Conservation (phyloP, 1,140 invertebrate genomes). For the Drosophila ambigua region DNA sequence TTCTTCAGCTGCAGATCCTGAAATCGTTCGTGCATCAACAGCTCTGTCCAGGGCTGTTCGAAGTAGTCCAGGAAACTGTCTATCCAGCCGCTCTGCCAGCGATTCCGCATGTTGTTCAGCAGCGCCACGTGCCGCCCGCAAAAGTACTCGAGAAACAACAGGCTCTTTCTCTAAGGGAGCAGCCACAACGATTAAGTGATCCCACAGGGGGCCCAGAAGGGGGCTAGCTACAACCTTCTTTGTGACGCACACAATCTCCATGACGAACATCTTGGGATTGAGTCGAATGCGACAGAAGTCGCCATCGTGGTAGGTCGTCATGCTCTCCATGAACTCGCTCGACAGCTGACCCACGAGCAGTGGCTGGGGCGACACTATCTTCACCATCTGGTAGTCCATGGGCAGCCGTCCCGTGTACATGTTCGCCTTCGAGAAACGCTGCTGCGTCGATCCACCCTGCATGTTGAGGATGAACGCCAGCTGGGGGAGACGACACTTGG, state of each 20-base stretch:
- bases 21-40: slow-evolving; percentile 64
- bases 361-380: slow-evolving; percentile 49
- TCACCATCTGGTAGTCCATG: slow-evolving; percentile 37
- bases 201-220: background rate
- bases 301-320: slow-evolving; percentile 43
- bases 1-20: slow-evolving; percentile 52
- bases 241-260: slow-evolving; percentile 55
- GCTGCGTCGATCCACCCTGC: slow-evolving; percentile 9
- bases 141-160: slow-evolving; percentile 57
- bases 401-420: slow-evolving; percentile 45
- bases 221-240: slow-evolving; percentile 19
- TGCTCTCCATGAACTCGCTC: slow-evolving; percentile 20
- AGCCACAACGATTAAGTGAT: background rate
- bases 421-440: slow-evolving; percentile 24
- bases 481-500: background rate
- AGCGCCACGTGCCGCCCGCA: slow-evolving; percentile 57
- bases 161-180: background rate
- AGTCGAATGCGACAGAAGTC: slow-evolving; percentile 58
- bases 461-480: slow-evolving; percentile 20
- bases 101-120: slow-evolving; percentile 49
- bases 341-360: slow-evolving; percentile 33
- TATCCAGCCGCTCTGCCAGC: slow-evolving; percentile 41
- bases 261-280: slow-evolving; percentile 11
- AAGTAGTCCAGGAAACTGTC: slow-evolving; percentile 49
- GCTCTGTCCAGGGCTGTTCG: slow-evolving; percentile 61